Evolutionary conservation across 1,140 invertebrate genomes (phyloP), one percentile per base, ranked within the genome.

Genomic region (Drosophila repletoides): DNA sequence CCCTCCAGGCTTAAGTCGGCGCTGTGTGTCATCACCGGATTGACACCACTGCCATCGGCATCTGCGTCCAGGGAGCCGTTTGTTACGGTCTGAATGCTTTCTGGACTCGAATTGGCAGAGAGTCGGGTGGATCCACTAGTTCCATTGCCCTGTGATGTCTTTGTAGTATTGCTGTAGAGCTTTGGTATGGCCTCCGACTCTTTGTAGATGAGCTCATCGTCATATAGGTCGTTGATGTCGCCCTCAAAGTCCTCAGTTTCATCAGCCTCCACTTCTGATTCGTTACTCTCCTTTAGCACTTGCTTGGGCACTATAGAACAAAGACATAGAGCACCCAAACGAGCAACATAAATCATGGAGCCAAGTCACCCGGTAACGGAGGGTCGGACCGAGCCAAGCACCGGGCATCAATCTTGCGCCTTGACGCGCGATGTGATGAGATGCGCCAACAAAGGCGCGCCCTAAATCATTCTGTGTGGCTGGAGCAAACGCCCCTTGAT

Each of bases 271-370:
- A 92, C 89, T 21, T 93, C 91, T 19, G 93, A 94, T 79, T 96
- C 94, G 86, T 94, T 96, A 69, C 94, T 92, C 65, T 96, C 95
- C 68, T 94, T 95, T 4, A 98, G 90, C 22, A 97, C 95, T 90
- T 94, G 94, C 60, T 95, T 92, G 21, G 96, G 96, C 48, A 97
- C 96, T 86, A 33, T 17, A 12, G 31, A 56, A 61, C 60, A 61
- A 59, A 24, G 46, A 61, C 14, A 69, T 38, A 41, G 36, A 40
- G 15, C 15, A n/a, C 24, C 46, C 53, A 61, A 76, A 65, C 41
- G 55, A 56, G 26, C 33, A 36, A 46, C 45, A 63, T 68, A 71
- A 59, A 76, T 79, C 59, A 56, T 48, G 49, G 9, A 28, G 41
- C 41, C 58, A 46, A 51, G 66, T 48, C 59, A 63, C 15, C 63